Percentiles rank a stretch among this genome's conserved stretches.
Conservation (phyloP, 1,140 invertebrate genomes). For the Drosophila pectinifera region DNA sequence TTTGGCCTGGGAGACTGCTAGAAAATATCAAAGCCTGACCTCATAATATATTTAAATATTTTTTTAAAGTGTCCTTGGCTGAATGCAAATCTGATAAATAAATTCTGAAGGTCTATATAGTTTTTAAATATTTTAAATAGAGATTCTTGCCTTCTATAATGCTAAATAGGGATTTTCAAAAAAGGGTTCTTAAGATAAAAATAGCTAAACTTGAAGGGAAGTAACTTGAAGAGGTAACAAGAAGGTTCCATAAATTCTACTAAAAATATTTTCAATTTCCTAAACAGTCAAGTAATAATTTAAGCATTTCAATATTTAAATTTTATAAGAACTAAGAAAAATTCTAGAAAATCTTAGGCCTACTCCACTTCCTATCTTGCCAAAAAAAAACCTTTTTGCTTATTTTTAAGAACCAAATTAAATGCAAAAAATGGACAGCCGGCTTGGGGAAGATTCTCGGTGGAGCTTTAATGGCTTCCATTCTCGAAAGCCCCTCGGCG, state of each 20-base stretch:
- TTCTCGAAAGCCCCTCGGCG: not conserved
- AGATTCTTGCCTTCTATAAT: not conserved
- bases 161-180: too few species aligned
- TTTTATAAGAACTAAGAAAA: too few species aligned
- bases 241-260: too few species aligned
- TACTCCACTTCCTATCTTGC: not conserved
- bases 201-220: too few species aligned
- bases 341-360: not conserved
- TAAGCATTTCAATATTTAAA: too few species aligned
- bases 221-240: too few species aligned
- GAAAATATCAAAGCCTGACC: not conserved
- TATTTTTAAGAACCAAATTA: not conserved
- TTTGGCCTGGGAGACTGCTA: too few species aligned
- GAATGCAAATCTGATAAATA: too few species aligned
- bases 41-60: not conserved
- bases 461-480: not conserved
- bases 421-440: not conserved
- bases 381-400: too few species aligned
- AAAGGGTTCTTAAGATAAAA: too few species aligned
- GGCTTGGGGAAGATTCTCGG: not conserved
- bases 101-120: not conserved
- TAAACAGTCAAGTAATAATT: not conserved
- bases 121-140: too few species aligned
- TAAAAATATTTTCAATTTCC: not conserved
- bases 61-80: not conserved